Evolutionary conservation across 2,797 vertebrate genomes (phyloP).

Genomic region (Esox lucius): DNA sequence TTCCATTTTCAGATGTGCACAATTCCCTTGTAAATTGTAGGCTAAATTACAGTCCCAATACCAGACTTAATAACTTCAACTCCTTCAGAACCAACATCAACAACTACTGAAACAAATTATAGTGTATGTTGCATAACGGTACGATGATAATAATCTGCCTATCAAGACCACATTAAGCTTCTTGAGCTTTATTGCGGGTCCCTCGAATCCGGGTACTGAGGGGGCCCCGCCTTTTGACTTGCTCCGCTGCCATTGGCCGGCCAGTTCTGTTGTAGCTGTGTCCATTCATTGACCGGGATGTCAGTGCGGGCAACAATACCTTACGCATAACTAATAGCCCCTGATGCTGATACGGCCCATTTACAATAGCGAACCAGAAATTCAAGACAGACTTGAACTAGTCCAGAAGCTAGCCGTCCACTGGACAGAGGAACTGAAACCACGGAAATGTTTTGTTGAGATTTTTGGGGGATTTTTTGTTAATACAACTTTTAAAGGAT

Average conservation of each 20-base stretch:
- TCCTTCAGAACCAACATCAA: not conserved
- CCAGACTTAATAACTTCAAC: not conserved
- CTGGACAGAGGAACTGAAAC: conserved; percentile 11
- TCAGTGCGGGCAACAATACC: conserved; percentile 40
- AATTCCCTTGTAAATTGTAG: no score
- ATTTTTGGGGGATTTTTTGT: conserved; percentile 1
- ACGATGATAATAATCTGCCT: not conserved
- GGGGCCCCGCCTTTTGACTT: conserved; percentile 24
- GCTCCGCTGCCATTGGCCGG: conserved; percentile 14
- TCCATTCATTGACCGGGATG: conserved; percentile 34
- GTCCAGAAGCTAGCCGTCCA: conserved; percentile 20
- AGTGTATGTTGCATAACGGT: not conserved
- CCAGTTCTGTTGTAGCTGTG: conserved; percentile 31
- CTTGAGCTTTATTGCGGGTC: not conserved
- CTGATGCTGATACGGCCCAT: conserved; percentile 25
- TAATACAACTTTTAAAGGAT: conserved; percentile 9
- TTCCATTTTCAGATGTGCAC: no score
- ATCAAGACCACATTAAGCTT: not conserved
- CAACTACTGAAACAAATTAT: not conserved
- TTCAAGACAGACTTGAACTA: conserved; percentile 32
- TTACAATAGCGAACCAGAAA: conserved; percentile 17
- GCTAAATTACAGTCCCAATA: no score
- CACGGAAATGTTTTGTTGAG: conserved; percentile 23
- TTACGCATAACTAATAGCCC: conserved; percentile 26
- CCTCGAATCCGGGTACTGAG: not conserved